These are phyloP conservation scores for Aix galericulata DNA, from an alignment of 2,113 vertebrate species.

Conservation along the genomic window DNA sequence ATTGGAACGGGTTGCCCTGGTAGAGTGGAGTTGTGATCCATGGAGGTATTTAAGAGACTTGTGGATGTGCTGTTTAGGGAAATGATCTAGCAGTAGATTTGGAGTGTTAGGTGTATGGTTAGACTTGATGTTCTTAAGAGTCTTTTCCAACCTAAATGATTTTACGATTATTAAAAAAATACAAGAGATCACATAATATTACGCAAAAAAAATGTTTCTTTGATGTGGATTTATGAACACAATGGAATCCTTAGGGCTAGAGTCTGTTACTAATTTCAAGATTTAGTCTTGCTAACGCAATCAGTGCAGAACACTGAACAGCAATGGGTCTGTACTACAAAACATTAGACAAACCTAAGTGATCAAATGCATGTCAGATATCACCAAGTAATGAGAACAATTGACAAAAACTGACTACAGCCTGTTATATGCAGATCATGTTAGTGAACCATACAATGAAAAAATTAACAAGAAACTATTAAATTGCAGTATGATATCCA, in stretches of 20 bases:
- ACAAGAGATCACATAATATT: not conserved
- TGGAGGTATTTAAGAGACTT: not conserved
- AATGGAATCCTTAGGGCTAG: not conserved
- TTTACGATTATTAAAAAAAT: not conserved
- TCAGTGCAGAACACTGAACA: not conserved
- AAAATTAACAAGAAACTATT: not conserved
- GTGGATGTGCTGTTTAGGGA: not conserved
- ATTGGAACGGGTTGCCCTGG: not conserved
- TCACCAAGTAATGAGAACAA: not conserved
- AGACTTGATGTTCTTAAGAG: not conserved
- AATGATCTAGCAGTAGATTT: not conserved
- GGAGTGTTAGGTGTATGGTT: not conserved
- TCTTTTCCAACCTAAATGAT: not conserved
- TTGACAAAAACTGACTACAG: not conserved
- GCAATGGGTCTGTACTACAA: not conserved
- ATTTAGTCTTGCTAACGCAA: not conserved
- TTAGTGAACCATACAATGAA: not conserved
- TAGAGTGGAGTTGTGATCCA: not conserved
- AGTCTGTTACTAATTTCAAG: not conserved
- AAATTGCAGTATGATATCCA: not conserved
- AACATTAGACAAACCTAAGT: not conserved
- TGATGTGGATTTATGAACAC: not conserved
- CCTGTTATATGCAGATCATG: no score
- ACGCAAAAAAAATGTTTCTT: not conserved
- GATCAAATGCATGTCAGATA: not conserved